Base-by-base conservation (phyloP, 2,797 vertebrate species). In the Craterocephalus amniculus region DNA sequence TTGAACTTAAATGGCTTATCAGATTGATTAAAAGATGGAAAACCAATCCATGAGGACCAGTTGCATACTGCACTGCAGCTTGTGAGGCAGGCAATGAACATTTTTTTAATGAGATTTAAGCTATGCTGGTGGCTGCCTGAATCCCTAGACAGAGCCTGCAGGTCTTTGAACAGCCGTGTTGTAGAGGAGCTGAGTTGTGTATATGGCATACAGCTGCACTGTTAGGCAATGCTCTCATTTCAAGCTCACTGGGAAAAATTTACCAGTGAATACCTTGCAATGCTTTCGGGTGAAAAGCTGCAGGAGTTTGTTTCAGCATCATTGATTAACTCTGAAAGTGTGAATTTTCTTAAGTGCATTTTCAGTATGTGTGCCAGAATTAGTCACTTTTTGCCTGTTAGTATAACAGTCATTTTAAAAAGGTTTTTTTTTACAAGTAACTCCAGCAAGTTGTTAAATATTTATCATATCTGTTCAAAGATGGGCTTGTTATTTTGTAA, bases 31-130 rank as follows among this genome's bases (percentile, higher is more conserved):
- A 74, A 59, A 35, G 61, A 70, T 45, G 66, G 62, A 77, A 72
- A 49, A 78, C 67, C 57, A 43, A 58, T 78, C 78, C 69, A 61
- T 49, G 64, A 77, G 76, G 56, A 67, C 60, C 71, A 20, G 27
- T 68, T 65, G 72, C 57, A 58, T 72, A 76, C 75, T 74, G 78
- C 85, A 67, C 69, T 87, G 79, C 84, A 84, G 87, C 79, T 77
- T 80, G 75, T 72, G 78, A 86, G 80, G 70, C 74, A 81, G 76
- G 71, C 72, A 69, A 58, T 87, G 83, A 81, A 81, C 66, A 51
- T 82, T 88, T 89, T 85, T 86, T 79, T 67, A 76, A 82, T 87
- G 81, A 87, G 84, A 88, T 89, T 84, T 82, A 84, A 89, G 81
- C 83, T 67, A 73, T 78, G 74, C 76, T 72, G 74, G 86, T 88